Conservation (phyloP, 2,113 vertebrate species). For the Zeus faber region DNA sequence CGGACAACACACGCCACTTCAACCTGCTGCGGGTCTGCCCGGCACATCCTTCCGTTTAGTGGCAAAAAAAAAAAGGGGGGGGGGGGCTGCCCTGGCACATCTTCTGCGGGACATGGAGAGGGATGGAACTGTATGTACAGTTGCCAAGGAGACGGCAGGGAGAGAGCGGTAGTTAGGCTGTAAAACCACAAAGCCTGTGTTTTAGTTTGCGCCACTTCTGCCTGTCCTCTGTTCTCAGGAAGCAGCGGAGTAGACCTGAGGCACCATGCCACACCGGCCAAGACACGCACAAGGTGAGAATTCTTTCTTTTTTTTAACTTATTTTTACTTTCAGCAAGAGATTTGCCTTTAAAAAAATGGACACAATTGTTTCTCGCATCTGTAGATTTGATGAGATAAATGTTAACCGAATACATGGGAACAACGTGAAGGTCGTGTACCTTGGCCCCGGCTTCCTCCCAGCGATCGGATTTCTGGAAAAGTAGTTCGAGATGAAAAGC, state of each 20-base stretch:
- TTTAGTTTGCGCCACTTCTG: conserved; percentile 14
- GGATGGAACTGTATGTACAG: conserved; percentile 45
- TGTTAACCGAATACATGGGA: neutral
- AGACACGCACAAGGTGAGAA: conserved; percentile 22
- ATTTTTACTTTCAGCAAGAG: neutral
- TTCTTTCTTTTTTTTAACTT: conserved; percentile 5
- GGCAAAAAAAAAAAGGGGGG: neutral
- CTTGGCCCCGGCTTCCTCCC: no score
- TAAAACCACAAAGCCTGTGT: conserved; percentile 22
- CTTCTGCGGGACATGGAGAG: conserved; percentile 10
- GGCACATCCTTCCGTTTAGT: neutral
- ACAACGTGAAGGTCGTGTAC: neutral
- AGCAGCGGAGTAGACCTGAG: conserved; percentile 11
- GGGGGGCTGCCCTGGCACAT: no score
- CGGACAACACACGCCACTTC: neutral
- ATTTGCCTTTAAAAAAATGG: neutral
- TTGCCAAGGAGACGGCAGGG: conserved; percentile 58
- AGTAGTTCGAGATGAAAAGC: no score
- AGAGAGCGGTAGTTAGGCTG: conserved; percentile 36
- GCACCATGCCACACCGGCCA: conserved; percentile 12
- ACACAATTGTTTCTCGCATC: no score
- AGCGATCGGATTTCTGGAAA: no score
- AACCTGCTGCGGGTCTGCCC: neutral
- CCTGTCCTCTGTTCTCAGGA: conserved; percentile 15
- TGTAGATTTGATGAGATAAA: no score